Base-by-base conservation (phyloP, 2,113 vertebrate species). In the Thinocorus orbignyianus region DNA sequence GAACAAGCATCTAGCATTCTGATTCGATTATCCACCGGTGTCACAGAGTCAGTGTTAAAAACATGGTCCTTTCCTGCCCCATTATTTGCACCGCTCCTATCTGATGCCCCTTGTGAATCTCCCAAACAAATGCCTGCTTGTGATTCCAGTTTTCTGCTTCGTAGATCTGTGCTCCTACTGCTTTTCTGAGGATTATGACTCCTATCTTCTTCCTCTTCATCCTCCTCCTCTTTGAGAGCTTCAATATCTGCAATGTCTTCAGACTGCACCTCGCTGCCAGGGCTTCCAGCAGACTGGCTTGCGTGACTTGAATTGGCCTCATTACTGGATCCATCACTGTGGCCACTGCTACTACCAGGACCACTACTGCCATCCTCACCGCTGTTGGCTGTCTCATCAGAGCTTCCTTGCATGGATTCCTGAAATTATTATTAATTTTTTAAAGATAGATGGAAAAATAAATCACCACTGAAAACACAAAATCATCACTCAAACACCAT, bases 371-470 rank as follows among this genome's bases (percentile, higher is more conserved):
- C 99, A 88, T 99, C 99, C 97, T 99, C 99, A n/a, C 99, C 99
- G 25, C 99, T 99, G 97, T 99, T 99, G 24, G 99, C 99, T 44
- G 99, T 99, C 97, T 99, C 99, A 25, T 99, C 99, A 6, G 99
- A 99, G 98, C 99, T 99, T 95, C 99, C 99, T 96, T 99, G 99
- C 99, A 99, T 99, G 51, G 99, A 99, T 96, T 99, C 99, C 99
- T 99, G 81, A 20, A 58, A 95, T 94, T 39, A 35, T 68, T 35
- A 37, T 1, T 31, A 9, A 35, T 62, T 62, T 41, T 72, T 55
- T 48, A 48, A 62, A 78, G 55, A 65, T 31, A 7, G 33, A 39
- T 49, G 16, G 22, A 39, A 83, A 86, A 80, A 73, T 33, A 73
- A 61, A 69, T 39, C 17, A 52, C 10, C 24, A 5, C 23, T 55